These are phyloP conservation scores for Clamator glandarius DNA, from an alignment of 2,797 vertebrate species.

Conservation along the genomic window DNA sequence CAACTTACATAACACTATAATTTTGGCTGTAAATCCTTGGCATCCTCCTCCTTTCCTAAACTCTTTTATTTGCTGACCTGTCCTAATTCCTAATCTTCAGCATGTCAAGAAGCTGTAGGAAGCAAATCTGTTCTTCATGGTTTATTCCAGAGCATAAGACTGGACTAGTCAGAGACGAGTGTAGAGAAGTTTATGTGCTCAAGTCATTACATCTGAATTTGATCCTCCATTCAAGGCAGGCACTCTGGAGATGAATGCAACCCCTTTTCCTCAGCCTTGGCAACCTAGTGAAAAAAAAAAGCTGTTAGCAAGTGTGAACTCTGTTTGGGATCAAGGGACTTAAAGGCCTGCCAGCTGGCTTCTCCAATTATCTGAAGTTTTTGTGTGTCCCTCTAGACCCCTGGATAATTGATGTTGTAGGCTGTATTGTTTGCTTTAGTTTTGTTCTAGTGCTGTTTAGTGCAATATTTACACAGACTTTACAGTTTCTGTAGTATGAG, in stretches of 20 bases:
- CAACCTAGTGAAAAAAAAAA: neutral
- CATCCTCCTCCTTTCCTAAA: neutral
- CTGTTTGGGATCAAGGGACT: neutral
- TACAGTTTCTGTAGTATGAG: neutral
- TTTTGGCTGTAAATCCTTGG: neutral
- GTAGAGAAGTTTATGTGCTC: neutral
- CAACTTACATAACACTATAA: rapidly evolving
- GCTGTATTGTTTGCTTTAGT: neutral
- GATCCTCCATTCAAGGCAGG: neutral
- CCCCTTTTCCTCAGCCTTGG: neutral
- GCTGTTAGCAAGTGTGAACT: neutral
- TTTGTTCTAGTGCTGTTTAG: neutral
- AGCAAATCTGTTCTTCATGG: neutral
- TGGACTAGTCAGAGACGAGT: neutral
- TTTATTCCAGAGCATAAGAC: neutral
- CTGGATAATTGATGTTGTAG: neutral
- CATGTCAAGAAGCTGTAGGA: neutral
- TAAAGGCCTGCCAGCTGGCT: neutral
- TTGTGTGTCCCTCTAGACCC: neutral
- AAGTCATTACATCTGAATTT: neutral
- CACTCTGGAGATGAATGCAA: neutral
- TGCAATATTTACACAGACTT: neutral
- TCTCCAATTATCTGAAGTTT: slow-evolving; percentile 22
- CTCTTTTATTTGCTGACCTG: neutral
- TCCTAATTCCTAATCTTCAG: neutral